Conservation (phyloP, 2,888 invertebrate genomes). For the Pyrgus malvae region DNA sequence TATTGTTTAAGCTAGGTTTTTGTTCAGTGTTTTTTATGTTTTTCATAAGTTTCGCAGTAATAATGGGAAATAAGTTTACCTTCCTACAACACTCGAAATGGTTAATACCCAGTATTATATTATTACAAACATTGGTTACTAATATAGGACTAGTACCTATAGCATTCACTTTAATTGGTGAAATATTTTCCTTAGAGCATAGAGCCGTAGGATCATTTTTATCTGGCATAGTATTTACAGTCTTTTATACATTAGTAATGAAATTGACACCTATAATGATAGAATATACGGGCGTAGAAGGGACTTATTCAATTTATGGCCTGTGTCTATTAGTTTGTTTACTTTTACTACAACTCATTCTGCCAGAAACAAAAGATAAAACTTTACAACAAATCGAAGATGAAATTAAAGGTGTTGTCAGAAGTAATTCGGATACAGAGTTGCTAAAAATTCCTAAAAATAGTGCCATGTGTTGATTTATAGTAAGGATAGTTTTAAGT, state of each 20-base stretch:
- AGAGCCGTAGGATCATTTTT: slow-evolving; percentile 35
- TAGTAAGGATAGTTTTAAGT: no score
- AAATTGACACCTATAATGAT: slow-evolving; percentile 45
- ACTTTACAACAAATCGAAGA: slow-evolving; percentile 19
- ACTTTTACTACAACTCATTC: slow-evolving; percentile 13
- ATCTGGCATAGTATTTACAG: slow-evolving; percentile 40
- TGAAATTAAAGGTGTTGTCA: slow-evolving; percentile 4
- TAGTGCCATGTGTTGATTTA: no score
- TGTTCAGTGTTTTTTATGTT: slow-evolving; percentile 43
- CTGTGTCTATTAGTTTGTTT: slow-evolving; percentile 8
- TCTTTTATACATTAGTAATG: slow-evolving; percentile 37
- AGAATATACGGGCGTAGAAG: slow-evolving; percentile 37
- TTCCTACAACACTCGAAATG: slow-evolving; percentile 13
- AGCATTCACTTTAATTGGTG: slow-evolving; percentile 40
- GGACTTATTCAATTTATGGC: slow-evolving; percentile 40
- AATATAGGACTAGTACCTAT: slow-evolving; percentile 44
- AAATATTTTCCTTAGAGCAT: slow-evolving; percentile 45
- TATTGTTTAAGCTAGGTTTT: slow-evolving; percentile 42
- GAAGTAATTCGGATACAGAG: not conserved
- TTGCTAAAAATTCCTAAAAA: no score
- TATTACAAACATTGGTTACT: slow-evolving; percentile 41
- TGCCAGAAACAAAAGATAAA: slow-evolving; percentile 19
- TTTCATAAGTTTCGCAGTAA: slow-evolving; percentile 37
- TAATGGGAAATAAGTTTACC: slow-evolving; percentile 34
- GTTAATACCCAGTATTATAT: slow-evolving; percentile 37